These are phyloP conservation scores for Papilio helenus DNA, from an alignment of 1,140 invertebrate genomes.

Conservation along the genomic window DNA sequence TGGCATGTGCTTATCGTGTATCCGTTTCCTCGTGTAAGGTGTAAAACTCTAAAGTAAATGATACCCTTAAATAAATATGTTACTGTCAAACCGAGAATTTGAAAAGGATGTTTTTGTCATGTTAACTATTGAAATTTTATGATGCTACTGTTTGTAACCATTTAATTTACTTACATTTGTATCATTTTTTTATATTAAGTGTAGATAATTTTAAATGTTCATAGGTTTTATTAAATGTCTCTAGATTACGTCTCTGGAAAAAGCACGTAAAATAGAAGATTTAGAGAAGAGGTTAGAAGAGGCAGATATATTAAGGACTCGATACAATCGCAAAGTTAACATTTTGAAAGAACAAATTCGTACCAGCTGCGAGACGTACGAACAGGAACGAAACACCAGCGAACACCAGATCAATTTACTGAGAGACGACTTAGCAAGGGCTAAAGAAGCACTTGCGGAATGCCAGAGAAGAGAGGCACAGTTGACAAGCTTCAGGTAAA, in stretches of 20 bases:
- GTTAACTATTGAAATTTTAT: too few relatives aligned
- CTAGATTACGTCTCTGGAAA: constrained; percentile 91
- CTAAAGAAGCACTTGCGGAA: constrained; percentile 89
- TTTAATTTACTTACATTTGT: too few relatives aligned
- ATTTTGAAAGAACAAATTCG: constrained; percentile 87
- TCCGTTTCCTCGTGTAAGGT: background rate
- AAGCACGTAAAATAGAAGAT: constrained; percentile 92
- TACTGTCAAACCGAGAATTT: too few relatives aligned
- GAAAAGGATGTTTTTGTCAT: too few relatives aligned
- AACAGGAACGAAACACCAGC: constrained; percentile 87
- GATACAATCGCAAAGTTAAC: constrained; percentile 88
- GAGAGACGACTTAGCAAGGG: constrained; percentile 87
- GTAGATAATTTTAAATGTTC: background rate
- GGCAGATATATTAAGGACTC: constrained; percentile 87
- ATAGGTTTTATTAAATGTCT: background rate
- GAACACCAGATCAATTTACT: constrained; percentile 87
- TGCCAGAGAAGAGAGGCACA: constrained; percentile 89
- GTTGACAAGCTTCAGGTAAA: constrained; percentile 87
- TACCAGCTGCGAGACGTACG: constrained; percentile 85
- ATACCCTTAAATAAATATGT: too few relatives aligned
- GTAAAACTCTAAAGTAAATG: background rate
- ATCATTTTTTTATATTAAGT: too few relatives aligned
- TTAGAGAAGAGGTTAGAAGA: constrained; percentile 90
- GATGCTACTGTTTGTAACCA: too few relatives aligned
- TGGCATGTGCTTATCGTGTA: background rate